Base-by-base conservation (phyloP, 2,888 invertebrate genomes). In the Dryomyza anilis region DNA sequence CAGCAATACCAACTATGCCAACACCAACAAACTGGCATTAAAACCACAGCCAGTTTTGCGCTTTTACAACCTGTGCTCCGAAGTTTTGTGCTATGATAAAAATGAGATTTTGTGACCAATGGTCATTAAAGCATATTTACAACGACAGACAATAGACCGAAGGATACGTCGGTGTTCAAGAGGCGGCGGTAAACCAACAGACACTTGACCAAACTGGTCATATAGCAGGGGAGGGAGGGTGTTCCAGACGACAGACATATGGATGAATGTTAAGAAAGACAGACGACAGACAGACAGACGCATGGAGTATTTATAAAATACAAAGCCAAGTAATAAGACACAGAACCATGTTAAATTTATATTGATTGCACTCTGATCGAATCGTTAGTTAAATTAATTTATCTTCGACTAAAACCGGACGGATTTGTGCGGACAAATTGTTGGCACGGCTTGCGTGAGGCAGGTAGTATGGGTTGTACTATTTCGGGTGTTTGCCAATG, bases 51-150 rank as follows among this genome's bases (percentile, higher is more conserved):
- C n/a, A n/a, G n/a, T n/a, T n/a, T n/a, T n/a, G n/a, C 27, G 46
- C 25, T 50, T 21, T 12, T 64, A 30, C 56, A 57, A 50, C 59
- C 59, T 59, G 36, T 43, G 45, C 58, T 58, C 12, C n/a, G 55
- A 27, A 33, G 55, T 36, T 33, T 53, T 5, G 16, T 25, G 52
- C 58, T 39, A 53, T 57, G 67, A 71, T 69, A 79, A 75, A 79
- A 80, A 79, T 80, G 79, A 76, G 78, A 77, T 79, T 79, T 72
- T 76, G 71, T 77, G 81, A 80, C 81, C 80, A 75, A 70, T 76
- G 81, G 81, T 81, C 81, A 81, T 81, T 81, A 80, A 77, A 76
- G 77, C 76, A 76, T 76, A 81, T 81, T 79, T 77, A 76, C 76
- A 74, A 60, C 59, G 39, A 56, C 25, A n/a, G 52, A 33, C 36